Evolutionary conservation across 2,888 invertebrate species (phyloP).

Genomic region (Phengaris arion): DNA sequence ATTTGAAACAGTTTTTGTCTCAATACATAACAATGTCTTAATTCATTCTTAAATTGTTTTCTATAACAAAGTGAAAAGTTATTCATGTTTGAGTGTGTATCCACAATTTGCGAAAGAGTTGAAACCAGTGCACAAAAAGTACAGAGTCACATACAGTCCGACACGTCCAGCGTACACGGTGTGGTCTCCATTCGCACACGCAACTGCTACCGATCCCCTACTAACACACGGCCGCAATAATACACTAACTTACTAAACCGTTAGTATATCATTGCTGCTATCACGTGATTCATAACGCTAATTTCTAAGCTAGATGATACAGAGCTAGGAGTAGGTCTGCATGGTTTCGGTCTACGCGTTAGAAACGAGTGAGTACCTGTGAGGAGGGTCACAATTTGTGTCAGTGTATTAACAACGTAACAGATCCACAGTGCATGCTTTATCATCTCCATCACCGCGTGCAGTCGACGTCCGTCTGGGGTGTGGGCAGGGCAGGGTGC

Average conservation of each 20-base stretch:
- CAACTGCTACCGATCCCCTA: conserved; percentile 71
- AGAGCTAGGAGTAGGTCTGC: conserved; percentile 65
- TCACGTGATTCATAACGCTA: conserved; percentile 70
- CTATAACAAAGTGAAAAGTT: background rate
- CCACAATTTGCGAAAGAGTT: background rate
- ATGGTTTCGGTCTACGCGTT: conserved; percentile 55
- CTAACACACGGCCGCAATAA: conserved; percentile 67
- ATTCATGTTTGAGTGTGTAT: conserved; percentile 9
- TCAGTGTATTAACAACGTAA: conserved; percentile 66
- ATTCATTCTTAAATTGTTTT: background rate
- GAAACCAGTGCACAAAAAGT: background rate
- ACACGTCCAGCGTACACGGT: conserved; percentile 58
- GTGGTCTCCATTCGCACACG: conserved; percentile 76
- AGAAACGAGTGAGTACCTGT: conserved; percentile 34
- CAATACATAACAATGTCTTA: background rate
- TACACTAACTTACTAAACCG: conserved; percentile 48
- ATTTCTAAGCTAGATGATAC: conserved; percentile 65
- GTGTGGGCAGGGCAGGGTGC: conserved; percentile 52
- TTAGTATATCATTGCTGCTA: conserved; percentile 41
- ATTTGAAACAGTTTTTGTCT: no score
- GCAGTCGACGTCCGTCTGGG: conserved; percentile 27
- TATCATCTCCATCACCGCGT: conserved; percentile 45
- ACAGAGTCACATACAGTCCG: conserved; percentile 25
- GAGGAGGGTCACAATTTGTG: conserved; percentile 46
- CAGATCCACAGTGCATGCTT: conserved; percentile 58